Conservation (phyloP, 2,888 invertebrate species). For the Leptopilina myrica region DNA sequence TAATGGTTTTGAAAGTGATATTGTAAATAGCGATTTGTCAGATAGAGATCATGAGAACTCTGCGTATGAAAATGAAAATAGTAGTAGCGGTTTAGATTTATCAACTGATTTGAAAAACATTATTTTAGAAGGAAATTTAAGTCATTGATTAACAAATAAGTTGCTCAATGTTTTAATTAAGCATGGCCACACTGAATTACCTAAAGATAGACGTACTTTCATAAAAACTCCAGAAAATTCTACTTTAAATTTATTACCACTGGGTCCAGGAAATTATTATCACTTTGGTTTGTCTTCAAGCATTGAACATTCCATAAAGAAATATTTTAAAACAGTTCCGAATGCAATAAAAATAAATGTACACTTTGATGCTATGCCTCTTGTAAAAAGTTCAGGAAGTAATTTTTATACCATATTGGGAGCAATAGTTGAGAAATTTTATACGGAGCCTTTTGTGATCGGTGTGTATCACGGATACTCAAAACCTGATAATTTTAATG, state of each 20-base stretch:
- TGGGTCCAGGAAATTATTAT: not conserved
- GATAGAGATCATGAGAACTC: not conserved
- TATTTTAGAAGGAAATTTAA: not conserved
- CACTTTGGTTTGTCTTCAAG: not conserved
- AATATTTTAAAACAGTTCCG: not conserved
- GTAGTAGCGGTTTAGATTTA: not conserved
- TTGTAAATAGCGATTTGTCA: not conserved
- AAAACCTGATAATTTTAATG: conserved; percentile 4
- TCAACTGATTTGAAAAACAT: not conserved
- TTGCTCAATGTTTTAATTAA: conserved; percentile 3
- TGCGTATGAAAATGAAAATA: not conserved
- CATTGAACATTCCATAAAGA: not conserved
- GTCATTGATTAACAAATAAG: not conserved
- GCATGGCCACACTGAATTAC: conserved; percentile 28
- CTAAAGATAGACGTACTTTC: not conserved
- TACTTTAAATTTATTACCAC: not conserved
- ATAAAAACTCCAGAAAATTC: not conserved
- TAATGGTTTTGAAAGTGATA: not conserved
- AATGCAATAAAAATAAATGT: not conserved
- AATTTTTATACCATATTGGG: not conserved
- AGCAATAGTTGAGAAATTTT: conserved; percentile 13
- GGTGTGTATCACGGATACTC: conserved; percentile 14
- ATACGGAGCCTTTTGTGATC: conserved; percentile 15
- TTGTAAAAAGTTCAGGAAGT: conserved; percentile 25
- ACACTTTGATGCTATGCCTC: not conserved